Percentiles rank a stretch among this genome's conserved stretches.
Evolutionary conservation across 1,140 invertebrate species (phyloP).

Genomic region (Hyles euphorbiae): DNA sequence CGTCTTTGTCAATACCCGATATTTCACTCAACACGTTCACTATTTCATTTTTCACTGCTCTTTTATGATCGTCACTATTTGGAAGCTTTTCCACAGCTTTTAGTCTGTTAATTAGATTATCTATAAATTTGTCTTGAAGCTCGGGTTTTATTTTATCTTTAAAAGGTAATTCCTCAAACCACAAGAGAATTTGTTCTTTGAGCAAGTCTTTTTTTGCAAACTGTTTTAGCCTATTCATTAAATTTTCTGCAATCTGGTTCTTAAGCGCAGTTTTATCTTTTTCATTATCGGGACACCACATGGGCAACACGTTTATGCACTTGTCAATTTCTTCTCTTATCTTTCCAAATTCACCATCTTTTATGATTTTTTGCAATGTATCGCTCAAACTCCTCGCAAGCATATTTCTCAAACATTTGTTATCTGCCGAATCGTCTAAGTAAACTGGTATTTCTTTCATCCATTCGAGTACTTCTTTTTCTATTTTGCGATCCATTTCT

Average conservation of each 20-base stretch:
- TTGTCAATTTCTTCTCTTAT: constrained; percentile 21
- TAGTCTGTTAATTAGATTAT: constrained; percentile 21
- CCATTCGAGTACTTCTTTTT: constrained; percentile 22
- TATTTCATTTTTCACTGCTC: constrained; percentile 8
- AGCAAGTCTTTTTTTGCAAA: not conserved
- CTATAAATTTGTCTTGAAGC: constrained; percentile 14
- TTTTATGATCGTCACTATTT: constrained; percentile 21
- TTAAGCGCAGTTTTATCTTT: constrained; percentile 19
- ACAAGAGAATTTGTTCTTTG: constrained; percentile 18
- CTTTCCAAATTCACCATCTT: constrained; percentile 25
- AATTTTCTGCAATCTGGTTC: constrained; percentile 19
- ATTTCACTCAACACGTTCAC: not conserved
- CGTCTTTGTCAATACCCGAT: not conserved
- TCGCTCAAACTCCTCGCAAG: constrained; percentile 18
- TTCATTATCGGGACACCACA: constrained; percentile 27
- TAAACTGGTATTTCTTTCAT: constrained; percentile 29
- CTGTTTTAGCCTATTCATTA: constrained; percentile 18
- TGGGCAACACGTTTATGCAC: constrained; percentile 27
- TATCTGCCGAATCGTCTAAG: constrained; percentile 11
- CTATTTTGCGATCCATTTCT: not conserved
- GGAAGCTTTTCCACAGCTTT: constrained; percentile 17
- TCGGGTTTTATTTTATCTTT: too few relatives aligned
- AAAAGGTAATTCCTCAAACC: not conserved
- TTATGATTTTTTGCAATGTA: constrained; percentile 15
- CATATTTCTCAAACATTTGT: constrained; percentile 19